Percentiles rank a stretch among this genome's conserved stretches.
These are phyloP conservation scores for Spilarctia lutea DNA, from an alignment of 2,888 invertebrate species.

Conservation along the genomic window DNA sequence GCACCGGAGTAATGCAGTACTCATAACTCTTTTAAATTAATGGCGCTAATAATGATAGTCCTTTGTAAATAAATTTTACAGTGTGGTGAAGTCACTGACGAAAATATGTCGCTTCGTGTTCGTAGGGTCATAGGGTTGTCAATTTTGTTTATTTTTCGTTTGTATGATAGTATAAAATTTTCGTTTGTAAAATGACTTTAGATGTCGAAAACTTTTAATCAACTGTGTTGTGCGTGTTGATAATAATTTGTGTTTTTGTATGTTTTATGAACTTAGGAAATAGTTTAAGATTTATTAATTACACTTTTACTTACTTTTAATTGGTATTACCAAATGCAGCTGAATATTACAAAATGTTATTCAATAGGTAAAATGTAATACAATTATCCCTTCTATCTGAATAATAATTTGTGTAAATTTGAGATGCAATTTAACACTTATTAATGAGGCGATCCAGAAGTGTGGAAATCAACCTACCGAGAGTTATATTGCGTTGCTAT, in stretches of 20 bases:
- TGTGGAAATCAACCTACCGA: neutral
- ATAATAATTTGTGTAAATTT: neutral
- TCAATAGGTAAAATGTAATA: neutral
- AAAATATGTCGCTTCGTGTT: slow-evolving; percentile 41
- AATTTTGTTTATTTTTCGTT: slow-evolving; percentile 26
- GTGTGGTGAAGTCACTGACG: slow-evolving; percentile 77
- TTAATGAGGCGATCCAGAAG: neutral
- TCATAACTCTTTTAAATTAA: slow-evolving; percentile 45
- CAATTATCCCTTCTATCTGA: neutral
- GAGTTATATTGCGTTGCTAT: no score
- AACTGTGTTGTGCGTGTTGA: neutral
- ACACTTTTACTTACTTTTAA: neutral
- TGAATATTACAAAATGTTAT: neutral
- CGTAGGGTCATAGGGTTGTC: slow-evolving; percentile 44
- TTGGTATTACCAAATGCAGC: neutral
- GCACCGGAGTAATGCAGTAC: slow-evolving; percentile 8
- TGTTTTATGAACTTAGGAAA: neutral
- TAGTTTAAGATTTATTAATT: neutral
- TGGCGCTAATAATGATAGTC: slow-evolving; percentile 58
- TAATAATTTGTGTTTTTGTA: neutral
- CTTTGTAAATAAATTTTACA: slow-evolving; percentile 65
- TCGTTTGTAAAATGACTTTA: slow-evolving; percentile 16
- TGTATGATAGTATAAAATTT: slow-evolving; percentile 29
- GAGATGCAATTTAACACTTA: neutral
- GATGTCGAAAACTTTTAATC: neutral